A percentile compares a stretch with the other conserved stretches of the same genome.
Conservation (phyloP, 2,797 vertebrate genomes). For the Pelobates cultripes region DNA sequence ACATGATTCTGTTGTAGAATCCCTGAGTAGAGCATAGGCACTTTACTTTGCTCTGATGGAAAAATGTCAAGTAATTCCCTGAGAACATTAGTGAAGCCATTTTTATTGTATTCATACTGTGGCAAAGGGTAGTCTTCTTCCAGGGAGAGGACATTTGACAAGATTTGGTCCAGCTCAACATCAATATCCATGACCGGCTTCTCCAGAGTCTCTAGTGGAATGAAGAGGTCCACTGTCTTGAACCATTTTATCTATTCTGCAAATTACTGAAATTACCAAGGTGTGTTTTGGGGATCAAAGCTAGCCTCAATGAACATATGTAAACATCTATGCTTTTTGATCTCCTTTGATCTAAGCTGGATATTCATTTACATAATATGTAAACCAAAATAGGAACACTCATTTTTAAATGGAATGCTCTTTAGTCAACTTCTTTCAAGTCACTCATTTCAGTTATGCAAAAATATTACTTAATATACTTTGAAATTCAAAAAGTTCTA, state of each 20-base stretch:
- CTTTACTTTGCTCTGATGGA: background rate
- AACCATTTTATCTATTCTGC: background rate
- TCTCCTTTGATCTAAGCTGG: background rate
- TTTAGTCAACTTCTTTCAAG: too few relatives aligned
- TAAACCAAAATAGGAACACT: too few relatives aligned
- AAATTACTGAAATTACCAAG: background rate
- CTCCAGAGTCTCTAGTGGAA: background rate
- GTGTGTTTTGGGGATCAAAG: constrained; percentile 12
- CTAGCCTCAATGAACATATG: background rate
- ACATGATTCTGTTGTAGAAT: background rate
- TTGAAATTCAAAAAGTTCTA: too few relatives aligned
- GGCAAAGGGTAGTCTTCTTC: constrained; percentile 10
- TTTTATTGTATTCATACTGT: background rate
- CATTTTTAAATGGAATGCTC: too few relatives aligned
- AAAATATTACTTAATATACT: too few relatives aligned
- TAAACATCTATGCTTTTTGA: background rate
- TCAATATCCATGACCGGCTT: constrained; percentile 1
- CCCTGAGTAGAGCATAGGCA: background rate
- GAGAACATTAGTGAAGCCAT: background rate
- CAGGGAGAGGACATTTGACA: background rate
- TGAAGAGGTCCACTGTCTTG: background rate
- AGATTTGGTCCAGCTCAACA: background rate
- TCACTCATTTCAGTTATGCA: too few relatives aligned
- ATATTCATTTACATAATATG: background rate
- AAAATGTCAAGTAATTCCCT: background rate